Evolutionary conservation across 2,888 invertebrate species (phyloP).

Genomic region (Eugnorisma glareosa): DNA sequence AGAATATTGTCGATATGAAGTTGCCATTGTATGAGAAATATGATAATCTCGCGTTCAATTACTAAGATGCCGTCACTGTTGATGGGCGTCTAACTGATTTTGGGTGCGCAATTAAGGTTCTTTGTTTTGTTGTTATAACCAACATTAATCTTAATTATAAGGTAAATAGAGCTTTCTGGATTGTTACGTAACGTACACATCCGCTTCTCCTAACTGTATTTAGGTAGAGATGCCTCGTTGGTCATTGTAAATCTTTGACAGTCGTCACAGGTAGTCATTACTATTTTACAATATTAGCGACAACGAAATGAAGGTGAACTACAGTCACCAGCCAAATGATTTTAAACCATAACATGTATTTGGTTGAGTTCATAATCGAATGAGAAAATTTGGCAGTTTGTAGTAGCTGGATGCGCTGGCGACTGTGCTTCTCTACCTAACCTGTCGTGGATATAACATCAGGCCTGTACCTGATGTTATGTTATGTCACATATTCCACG

Average conservation of each 20-base stretch:
- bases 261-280: too few relatives aligned
- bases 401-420: too few relatives aligned
- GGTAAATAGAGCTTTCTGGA: slow-evolving; percentile 5
- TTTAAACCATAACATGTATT: too few relatives aligned
- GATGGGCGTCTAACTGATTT: slow-evolving; percentile 45
- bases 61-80: slow-evolving; percentile 43
- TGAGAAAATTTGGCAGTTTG: too few relatives aligned
- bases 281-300: too few relatives aligned
- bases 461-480: neutral
- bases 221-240: neutral
- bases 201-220: neutral
- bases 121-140: slow-evolving; percentile 37
- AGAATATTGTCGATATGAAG: slow-evolving; percentile 71
- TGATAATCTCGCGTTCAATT: slow-evolving; percentile 63
- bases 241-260: neutral
- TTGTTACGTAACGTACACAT: slow-evolving; percentile 21
- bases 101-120: slow-evolving; percentile 25
- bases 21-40: slow-evolving; percentile 54
- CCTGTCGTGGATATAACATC: too few relatives aligned
- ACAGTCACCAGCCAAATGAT: too few relatives aligned
- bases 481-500: neutral
- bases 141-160: slow-evolving; percentile 49
- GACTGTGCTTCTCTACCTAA: too few relatives aligned
- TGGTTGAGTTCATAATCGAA: too few relatives aligned
- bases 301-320: too few relatives aligned